phyloP scores from a whole-genome alignment of 2,113 vertebrate species.

The Butastur rufipennis region DNA sequence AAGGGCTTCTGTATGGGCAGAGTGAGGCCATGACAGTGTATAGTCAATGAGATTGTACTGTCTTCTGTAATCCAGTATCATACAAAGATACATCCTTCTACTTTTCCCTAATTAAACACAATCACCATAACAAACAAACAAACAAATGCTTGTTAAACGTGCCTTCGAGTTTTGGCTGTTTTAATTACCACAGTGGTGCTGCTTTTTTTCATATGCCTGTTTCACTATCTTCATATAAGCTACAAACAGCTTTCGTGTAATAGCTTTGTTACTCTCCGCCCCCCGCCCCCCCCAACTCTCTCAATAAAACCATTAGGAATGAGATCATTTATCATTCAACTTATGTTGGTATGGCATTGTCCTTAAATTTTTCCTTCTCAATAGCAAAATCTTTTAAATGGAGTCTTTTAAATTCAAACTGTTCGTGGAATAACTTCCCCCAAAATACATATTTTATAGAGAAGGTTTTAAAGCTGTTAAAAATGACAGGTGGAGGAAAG shows the following conservation, averaged over 20 bases:
- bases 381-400: not conserved
- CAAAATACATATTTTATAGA: not conserved
- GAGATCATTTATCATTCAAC: not conserved
- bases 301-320: not conserved
- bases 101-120: not conserved
- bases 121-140: not conserved
- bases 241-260: not conserved
- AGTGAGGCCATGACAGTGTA: not conserved
- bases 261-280: not conserved
- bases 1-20: not conserved
- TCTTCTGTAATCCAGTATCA: not conserved
- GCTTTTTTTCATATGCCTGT: not conserved
- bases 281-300: not conserved
- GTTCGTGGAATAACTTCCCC: not conserved
- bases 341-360: not conserved
- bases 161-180: not conserved
- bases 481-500: not conserved
- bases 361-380: not conserved
- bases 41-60: too few species aligned
- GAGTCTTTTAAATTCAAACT: not conserved
- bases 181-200: not conserved
- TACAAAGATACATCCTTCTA: not conserved
- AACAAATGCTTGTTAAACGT: not conserved
- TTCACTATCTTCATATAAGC: not conserved
- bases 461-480: not conserved